Base-by-base conservation (phyloP, 2,113 vertebrate genomes). In the Puntigrus tetrazona region DNA sequence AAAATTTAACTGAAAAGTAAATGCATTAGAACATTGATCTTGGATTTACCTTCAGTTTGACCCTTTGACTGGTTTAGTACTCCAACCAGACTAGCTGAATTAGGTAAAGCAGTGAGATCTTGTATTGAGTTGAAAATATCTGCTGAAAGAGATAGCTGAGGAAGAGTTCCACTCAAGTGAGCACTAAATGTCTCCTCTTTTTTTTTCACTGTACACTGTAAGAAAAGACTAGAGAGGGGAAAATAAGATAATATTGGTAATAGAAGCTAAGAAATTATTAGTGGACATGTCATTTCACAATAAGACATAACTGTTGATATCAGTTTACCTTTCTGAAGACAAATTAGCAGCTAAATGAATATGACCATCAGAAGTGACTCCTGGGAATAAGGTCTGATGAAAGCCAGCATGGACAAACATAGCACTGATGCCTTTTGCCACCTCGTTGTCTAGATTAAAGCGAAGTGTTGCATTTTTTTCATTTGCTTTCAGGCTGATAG, bases 261-360 rank as follows among this genome's bases (percentile, higher is more conserved):
- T 47, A n/a, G 83, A 57, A 38, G 43, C 7, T 69, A 10, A 59
- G 27, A 16, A 9, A 47, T n/a, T 7, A 5, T 34, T 18, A 25
- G 11, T 50, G 9, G 31, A 25, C 4, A 43, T 50, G 18, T 29
- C 4, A 5, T 50, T 13, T 3, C 16, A 50, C 27, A 10, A 1
- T 38, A 38, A 25, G 8, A 14, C n/a, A 47, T 4, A 69, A 78
- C n/a, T 27, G 9, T 2, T 50, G 31, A 16, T 13, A 45, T 25
- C 16, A 70, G 70, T 18, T 45, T 89, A 96, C 96, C 96, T 96
- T 88, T 95, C 89, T 2, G 92, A 87, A 47, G 94, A 91, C 67
- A 92, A 43, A 88, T 95, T 95, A 85, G 94, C 88, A 1, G 85
- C 83, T 45, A 97, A 85, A 81, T 91, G 91, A 43, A 96, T 80